These are phyloP conservation scores for Drosophila pruinosa DNA, from an alignment of 1,140 invertebrate species.

Conservation along the genomic window DNA sequence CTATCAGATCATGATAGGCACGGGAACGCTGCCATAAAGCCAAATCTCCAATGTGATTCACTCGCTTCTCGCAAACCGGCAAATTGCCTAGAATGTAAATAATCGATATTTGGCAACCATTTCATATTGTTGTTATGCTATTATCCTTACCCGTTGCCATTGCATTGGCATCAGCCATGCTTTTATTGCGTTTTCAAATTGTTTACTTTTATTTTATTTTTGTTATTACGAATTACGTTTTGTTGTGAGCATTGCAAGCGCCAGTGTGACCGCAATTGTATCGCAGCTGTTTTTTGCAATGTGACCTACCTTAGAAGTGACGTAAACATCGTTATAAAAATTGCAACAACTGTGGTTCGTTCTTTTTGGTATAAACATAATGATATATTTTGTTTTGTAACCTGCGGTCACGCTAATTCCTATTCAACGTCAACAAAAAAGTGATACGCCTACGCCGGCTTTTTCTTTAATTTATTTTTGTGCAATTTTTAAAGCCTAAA, in stretches of 20 bases:
- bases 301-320: conserved; percentile 1
- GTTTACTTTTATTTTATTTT: conserved; percentile 3
- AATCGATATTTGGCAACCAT: background rate
- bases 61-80: conserved; percentile 83
- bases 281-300: conserved; percentile 4
- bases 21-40: conserved; percentile 92
- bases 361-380: background rate
- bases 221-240: conserved; percentile 35
- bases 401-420: background rate
- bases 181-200: background rate
- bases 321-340: background rate
- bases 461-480: background rate
- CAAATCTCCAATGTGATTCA: conserved; percentile 90
- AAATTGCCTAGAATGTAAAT: conserved; percentile 31
- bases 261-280: conserved; percentile 5
- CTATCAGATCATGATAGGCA: conserved; percentile 93
- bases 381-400: background rate
- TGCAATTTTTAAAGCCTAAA: background rate
- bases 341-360: too few species aligned
- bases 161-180: conserved; percentile 59
- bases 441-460: conserved; percentile 60
- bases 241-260: conserved; percentile 40
- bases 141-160: conserved; percentile 34
- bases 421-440: conserved; percentile 41
- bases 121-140: background rate